These are phyloP conservation scores for Euzophera pinguis DNA, from an alignment of 2,888 invertebrate genomes.

Conservation along the genomic window DNA sequence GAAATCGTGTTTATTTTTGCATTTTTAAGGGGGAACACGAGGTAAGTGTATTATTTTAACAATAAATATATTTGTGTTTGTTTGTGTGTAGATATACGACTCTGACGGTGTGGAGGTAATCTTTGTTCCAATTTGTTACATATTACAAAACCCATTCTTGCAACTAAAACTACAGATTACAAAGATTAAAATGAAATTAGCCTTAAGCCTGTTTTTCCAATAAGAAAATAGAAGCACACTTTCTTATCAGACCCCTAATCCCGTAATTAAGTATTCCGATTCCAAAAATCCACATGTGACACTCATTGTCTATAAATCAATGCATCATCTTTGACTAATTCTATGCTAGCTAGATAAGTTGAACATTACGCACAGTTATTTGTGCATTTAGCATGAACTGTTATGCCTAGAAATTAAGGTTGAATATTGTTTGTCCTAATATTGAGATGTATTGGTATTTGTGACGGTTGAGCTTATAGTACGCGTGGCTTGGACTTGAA, in stretches of 20 bases:
- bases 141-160: no score
- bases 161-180: no score
- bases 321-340: conserved; percentile 47
- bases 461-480: conserved; percentile 43
- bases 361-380: background rate
- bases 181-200: no score
- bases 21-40: no score
- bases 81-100: no score
- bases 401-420: conserved; percentile 21
- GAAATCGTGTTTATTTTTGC: no score
- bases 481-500: conserved; percentile 67
- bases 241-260: conserved; percentile 7
- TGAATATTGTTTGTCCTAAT: conserved; percentile 14
- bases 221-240: background rate
- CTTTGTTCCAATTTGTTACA: no score
- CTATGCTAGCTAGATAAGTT: conserved; percentile 33
- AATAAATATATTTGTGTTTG: no score
- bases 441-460: conserved; percentile 21
- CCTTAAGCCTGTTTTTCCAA: background rate
- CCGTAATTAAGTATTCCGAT: conserved; percentile 7
- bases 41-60: no score
- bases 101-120: no score
- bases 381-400: conserved; percentile 5
- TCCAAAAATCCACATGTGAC: conserved; percentile 25
- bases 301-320: conserved; percentile 52